Base-by-base conservation (phyloP, 2,888 invertebrate species). In the Lobophora halterata region DNA sequence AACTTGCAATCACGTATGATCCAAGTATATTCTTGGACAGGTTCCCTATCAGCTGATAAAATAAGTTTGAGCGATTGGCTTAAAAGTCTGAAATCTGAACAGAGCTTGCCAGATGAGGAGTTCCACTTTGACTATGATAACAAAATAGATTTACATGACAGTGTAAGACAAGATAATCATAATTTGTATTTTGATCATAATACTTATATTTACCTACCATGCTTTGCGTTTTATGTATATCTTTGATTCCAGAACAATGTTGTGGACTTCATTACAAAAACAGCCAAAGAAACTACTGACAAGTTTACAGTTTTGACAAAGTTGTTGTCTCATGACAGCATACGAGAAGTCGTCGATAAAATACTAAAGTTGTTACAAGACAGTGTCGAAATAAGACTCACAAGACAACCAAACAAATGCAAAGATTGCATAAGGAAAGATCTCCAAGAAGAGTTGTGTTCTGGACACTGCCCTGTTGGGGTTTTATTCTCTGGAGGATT, bases 401-500 rank as follows among this genome's bases (percentile, higher is more conserved):
- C 76, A 30, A 89, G 80, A 49, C 91, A 92, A 43, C 92, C 92
- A 24, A 76, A 87, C 26, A 89, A 77, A 63, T 94, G 94, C 64
- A 88, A 85, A 57, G 61, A 78, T 29, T 94, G 94, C 64, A 65
- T 91, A 18, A 56, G 55, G 46, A 54, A 61, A 33, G 43, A 32
- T n/a, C n/a, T n/a, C n/a, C n/a, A n/a, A n/a, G n/a, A n/a, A n/a
- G n/a, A n/a, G n/a, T n/a, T n/a, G n/a, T n/a, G n/a, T n/a, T n/a
- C n/a, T n/a, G n/a, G n/a, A n/a, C 93, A 93, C 77, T 86, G 92
- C 13, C 91, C 92, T 65, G 82, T 95, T 16, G 95, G 93, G 23
- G 86, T 99, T 37, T 85, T 98, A 52, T 99, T 98, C 87, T 99
- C 99, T 47, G 99, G 99, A 20, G 98, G 98, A 7, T 88, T 99